These are phyloP conservation scores for Peromyscus eremicus DNA, from an alignment of 2,797 vertebrate genomes.

Conservation along the genomic window DNA sequence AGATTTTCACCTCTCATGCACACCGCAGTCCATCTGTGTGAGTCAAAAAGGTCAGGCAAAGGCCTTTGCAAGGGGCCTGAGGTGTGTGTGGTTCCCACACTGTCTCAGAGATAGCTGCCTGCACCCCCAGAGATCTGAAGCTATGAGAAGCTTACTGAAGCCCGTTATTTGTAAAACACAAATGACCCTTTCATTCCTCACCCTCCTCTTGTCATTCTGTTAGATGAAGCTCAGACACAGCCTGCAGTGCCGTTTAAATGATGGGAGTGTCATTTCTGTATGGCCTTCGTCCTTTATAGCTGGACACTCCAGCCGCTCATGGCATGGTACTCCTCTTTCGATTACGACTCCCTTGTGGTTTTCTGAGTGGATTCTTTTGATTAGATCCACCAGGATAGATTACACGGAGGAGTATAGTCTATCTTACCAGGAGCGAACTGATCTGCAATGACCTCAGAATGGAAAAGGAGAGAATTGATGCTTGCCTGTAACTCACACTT, in stretches of 20 bases:
- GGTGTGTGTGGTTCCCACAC: neutral
- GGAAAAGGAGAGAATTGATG: constrained; percentile 9
- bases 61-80: neutral
- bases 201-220: neutral
- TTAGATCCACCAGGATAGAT: constrained; percentile 62
- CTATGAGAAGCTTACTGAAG: neutral
- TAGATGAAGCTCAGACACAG: neutral
- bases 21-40: neutral
- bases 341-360: neutral
- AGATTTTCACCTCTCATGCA: neutral
- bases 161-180: constrained; percentile 40
- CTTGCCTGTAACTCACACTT: neutral
- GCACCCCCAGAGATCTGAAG: neutral
- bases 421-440: constrained; percentile 43
- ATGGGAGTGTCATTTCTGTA: neutral
- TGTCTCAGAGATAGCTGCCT: neutral
- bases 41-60: neutral
- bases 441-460: constrained; percentile 49
- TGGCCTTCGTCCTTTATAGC: neutral
- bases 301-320: neutral
- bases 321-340: neutral
- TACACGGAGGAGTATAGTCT: neutral
- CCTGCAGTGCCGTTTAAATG: neutral
- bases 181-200: neutral
- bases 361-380: constrained; percentile 70